phyloP scores from a whole-genome alignment of 1,140 invertebrate species.

The Teleopsis dalmanni region DNA sequence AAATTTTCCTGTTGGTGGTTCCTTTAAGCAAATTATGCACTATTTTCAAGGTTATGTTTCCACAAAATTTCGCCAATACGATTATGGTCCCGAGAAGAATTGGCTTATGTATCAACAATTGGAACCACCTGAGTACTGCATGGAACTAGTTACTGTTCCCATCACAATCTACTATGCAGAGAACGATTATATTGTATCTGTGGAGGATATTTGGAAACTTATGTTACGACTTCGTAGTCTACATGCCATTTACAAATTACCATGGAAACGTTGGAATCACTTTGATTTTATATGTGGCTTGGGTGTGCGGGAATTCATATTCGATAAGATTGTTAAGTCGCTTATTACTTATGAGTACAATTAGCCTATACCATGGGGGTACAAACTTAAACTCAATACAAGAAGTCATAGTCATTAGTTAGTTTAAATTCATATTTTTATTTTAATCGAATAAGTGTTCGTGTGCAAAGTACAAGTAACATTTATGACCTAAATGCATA shows the following conservation, averaged over 20 bases:
- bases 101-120: slow-evolving; percentile 45
- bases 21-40: slow-evolving; percentile 48
- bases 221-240: slow-evolving; percentile 35
- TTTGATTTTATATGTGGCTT: slow-evolving; percentile 64
- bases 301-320: slow-evolving; percentile 52
- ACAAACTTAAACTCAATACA: no score
- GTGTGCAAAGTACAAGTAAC: no score
- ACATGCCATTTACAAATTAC: slow-evolving; percentile 46
- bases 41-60: slow-evolving; percentile 47
- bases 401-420: no score
- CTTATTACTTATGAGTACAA: slow-evolving; percentile 35
- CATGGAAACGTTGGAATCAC: slow-evolving; percentile 59
- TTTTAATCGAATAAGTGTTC: no score
- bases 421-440: no score
- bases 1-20: slow-evolving; percentile 49
- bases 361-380: no score
- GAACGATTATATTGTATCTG: slow-evolving; percentile 53
- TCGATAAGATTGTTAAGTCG: slow-evolving; percentile 45
- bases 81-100: slow-evolving; percentile 47
- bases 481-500: no score
- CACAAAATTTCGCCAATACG: slow-evolving; percentile 43
- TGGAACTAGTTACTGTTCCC: slow-evolving; percentile 55
- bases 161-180: slow-evolving; percentile 55
- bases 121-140: slow-evolving; percentile 51
- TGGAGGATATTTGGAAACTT: slow-evolving; percentile 55